These are phyloP conservation scores for Microtus ochrogaster DNA, from an alignment of 2,113 vertebrate species.

Conservation along the genomic window DNA sequence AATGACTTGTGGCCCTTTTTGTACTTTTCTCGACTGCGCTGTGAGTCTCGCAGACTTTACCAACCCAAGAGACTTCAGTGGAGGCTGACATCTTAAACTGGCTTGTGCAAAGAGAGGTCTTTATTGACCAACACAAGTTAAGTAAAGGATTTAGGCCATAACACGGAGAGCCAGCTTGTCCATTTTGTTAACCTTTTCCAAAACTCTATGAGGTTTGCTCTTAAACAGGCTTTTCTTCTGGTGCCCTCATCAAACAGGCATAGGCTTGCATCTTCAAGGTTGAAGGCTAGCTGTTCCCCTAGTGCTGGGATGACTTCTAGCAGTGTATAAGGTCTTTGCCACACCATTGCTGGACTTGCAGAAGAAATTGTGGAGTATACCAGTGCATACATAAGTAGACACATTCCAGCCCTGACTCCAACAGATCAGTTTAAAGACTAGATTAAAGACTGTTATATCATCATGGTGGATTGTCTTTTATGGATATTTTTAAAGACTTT, in stretches of 20 bases:
- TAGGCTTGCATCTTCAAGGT: neutral
- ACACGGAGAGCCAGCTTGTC: neutral
- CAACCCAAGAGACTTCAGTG: slow-evolving; percentile 39
- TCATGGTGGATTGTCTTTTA: neutral
- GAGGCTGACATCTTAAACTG: neutral
- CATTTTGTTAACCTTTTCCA: neutral
- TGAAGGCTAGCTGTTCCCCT: neutral
- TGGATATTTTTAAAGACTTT: neutral
- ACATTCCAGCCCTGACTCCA: neutral
- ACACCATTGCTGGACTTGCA: neutral
- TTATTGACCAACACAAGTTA: neutral
- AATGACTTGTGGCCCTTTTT: slow-evolving; percentile 3
- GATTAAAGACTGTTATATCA: neutral
- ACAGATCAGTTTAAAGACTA: neutral
- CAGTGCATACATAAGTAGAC: neutral
- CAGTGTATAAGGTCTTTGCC: neutral
- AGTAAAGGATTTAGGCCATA: neutral
- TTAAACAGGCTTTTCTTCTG: neutral
- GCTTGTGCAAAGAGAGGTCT: neutral
- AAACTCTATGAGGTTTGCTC: neutral
- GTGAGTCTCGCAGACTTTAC: neutral
- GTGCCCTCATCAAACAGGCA: neutral
- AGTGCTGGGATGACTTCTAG: neutral
- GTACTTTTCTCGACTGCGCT: neutral
- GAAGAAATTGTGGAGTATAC: neutral